These are phyloP conservation scores for Nibea albiflora DNA, from an alignment of 2,113 vertebrate genomes.

Conservation along the genomic window DNA sequence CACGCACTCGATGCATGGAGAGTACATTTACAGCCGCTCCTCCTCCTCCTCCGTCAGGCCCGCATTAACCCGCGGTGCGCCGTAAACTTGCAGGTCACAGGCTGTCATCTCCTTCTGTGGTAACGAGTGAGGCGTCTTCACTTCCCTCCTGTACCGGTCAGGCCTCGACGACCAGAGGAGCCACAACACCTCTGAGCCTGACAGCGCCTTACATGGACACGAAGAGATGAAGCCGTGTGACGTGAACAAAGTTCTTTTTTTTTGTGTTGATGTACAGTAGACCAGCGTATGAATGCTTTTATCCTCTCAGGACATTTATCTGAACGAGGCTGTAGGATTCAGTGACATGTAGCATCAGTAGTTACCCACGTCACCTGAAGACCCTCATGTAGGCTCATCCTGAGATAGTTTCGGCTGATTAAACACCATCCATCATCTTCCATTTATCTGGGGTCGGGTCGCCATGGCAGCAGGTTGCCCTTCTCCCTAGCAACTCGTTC, in stretches of 20 bases:
- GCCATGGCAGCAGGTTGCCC: too few relatives aligned
- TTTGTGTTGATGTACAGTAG: neutral
- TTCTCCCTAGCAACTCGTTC: too few relatives aligned
- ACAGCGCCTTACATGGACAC: constrained; percentile 53
- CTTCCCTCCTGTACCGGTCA: too few relatives aligned
- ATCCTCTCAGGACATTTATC: too few relatives aligned
- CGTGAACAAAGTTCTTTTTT: too few relatives aligned
- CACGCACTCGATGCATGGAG: neutral
- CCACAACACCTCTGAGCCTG: constrained; percentile 40
- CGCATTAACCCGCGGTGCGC: neutral
- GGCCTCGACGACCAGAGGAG: constrained; percentile 30
- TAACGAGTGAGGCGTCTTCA: neutral
- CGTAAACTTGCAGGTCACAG: neutral
- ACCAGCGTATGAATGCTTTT: neutral
- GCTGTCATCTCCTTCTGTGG: constrained; percentile 61
- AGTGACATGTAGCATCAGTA: too few relatives aligned
- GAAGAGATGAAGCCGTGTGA: neutral
- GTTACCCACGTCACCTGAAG: too few relatives aligned
- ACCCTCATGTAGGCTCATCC: too few relatives aligned
- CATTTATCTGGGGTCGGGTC: too few relatives aligned
- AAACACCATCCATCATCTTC: too few relatives aligned
- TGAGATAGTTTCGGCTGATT: too few relatives aligned
- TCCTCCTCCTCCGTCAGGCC: neutral
- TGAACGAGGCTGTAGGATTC: too few relatives aligned
- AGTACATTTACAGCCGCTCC: neutral